A percentile compares a stretch with the other conserved stretches of the same genome.
Evolutionary conservation across 2,113 vertebrate genomes (phyloP).

Genomic region (Macaca fascicularis): DNA sequence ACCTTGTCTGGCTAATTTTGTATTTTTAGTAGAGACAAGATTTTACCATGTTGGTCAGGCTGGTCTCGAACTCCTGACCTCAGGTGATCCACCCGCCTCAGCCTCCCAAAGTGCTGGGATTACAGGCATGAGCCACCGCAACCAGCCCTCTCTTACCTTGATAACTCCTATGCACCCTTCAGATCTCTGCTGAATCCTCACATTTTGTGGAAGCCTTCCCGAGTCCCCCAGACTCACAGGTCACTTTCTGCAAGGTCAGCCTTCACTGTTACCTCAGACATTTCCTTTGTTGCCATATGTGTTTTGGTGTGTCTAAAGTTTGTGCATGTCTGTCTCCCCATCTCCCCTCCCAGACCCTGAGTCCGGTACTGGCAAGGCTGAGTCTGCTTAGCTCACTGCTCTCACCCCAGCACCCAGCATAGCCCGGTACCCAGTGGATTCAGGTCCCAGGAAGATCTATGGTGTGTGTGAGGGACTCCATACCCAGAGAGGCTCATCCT

Average conservation of each 20-base stretch:
- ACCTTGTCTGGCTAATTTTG: too few species aligned
- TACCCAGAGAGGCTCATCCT: not conserved
- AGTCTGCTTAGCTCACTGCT: not conserved
- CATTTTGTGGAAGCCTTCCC: not conserved
- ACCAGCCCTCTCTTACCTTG: not conserved
- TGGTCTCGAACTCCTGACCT: too few species aligned
- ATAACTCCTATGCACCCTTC: not conserved
- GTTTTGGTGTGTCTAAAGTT: not conserved
- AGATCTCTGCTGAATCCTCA: not conserved
- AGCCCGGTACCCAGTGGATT: not conserved
- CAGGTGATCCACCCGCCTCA: too few species aligned
- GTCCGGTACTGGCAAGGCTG: not conserved
- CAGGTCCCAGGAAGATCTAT: not conserved
- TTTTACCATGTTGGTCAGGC: too few species aligned
- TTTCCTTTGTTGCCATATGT: not conserved
- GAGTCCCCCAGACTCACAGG: not conserved
- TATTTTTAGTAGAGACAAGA: too few species aligned
- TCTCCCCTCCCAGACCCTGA: not conserved
- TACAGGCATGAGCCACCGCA: too few species aligned
- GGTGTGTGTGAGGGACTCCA: not conserved
- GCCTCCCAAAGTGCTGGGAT: too few species aligned
- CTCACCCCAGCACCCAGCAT: not conserved
- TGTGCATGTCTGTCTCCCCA: not conserved
- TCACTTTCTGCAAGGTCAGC: not conserved
- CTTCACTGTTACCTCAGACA: not conserved